A percentile compares a stretch with the other conserved stretches of the same genome.
Conservation (phyloP, 2,797 vertebrate species). For the Micropoecilia bifurca region DNA sequence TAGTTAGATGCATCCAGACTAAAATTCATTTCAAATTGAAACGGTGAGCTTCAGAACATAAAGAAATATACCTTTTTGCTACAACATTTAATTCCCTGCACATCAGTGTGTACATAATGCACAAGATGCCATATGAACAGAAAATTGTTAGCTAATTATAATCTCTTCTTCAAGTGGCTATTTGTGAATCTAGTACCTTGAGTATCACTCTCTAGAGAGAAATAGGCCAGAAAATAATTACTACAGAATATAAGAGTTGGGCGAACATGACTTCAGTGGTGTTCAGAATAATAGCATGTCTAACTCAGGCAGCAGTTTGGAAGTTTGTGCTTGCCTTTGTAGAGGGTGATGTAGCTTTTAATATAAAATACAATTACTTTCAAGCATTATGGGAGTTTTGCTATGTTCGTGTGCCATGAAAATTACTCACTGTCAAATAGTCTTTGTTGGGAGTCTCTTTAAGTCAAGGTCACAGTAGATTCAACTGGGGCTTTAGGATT, state of each 20-base stretch:
- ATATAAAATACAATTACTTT: slow-evolving; percentile 31
- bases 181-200: slow-evolving; percentile 59
- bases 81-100: slow-evolving; percentile 52
- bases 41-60: slow-evolving; percentile 33
- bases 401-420: slow-evolving; percentile 36
- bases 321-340: slow-evolving; percentile 38
- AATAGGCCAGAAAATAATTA: slow-evolving; percentile 55
- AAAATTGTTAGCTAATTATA: slow-evolving; percentile 50
- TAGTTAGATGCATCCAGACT: slow-evolving; percentile 36
- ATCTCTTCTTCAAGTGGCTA: slow-evolving; percentile 52
- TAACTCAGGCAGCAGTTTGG: slow-evolving; percentile 30
- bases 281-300: slow-evolving; percentile 51
- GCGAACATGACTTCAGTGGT: slow-evolving; percentile 48
- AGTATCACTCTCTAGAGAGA: slow-evolving; percentile 43
- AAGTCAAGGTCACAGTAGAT: slow-evolving; percentile 61
- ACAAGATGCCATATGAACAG: slow-evolving; percentile 48
- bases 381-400: slow-evolving; percentile 26
- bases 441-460: slow-evolving; percentile 56
- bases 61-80: slow-evolving; percentile 36
- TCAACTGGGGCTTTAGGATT: slow-evolving; percentile 42
- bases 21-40: slow-evolving; percentile 46
- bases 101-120: slow-evolving; percentile 42
- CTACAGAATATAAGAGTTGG: slow-evolving; percentile 50
- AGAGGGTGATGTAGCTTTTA: slow-evolving; percentile 29
- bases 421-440: slow-evolving; percentile 48